A percentile compares a stretch with the other conserved stretches of the same genome.
These are phyloP conservation scores for Forbesichthys papilliferus DNA, from an alignment of 2,113 vertebrate species.

Conservation along the genomic window DNA sequence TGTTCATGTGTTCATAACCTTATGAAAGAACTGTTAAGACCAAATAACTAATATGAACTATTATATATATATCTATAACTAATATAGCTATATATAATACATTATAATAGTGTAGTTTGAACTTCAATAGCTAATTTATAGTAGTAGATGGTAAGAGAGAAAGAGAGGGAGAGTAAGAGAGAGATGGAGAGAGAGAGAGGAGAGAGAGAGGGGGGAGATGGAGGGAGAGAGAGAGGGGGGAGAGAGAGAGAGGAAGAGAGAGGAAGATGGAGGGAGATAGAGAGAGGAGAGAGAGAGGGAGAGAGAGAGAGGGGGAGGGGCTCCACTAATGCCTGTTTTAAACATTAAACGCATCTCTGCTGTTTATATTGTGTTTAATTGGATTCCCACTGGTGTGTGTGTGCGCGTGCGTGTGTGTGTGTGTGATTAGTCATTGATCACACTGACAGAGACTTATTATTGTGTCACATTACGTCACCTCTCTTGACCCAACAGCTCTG, in stretches of 20 bases:
- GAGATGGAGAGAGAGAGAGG: background rate
- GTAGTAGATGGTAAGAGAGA: too few species aligned
- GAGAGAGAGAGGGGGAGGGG: conserved; percentile 18
- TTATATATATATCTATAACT: too few species aligned
- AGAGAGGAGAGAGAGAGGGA: background rate
- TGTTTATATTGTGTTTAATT: conserved; percentile 49
- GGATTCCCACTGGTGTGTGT: conserved; percentile 31
- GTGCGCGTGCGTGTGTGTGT: conserved; percentile 19
- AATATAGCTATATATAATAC: background rate
- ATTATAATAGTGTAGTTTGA: conserved; percentile 33
- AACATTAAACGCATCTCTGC: background rate
- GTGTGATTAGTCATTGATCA: conserved; percentile 60
- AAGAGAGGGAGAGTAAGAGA: conserved; percentile 13
- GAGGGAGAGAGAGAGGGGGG: background rate
- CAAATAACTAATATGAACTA: too few species aligned
- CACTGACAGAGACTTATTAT: conserved; percentile 68
- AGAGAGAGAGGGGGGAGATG: too few species aligned
- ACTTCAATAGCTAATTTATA: background rate
- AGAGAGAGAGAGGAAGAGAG: conserved; percentile 33
- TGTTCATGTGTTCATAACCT: too few species aligned
- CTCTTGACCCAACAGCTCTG: conserved; percentile 41
- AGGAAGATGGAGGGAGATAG: background rate
- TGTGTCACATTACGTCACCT: conserved; percentile 50
- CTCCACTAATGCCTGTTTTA: conserved; percentile 41
- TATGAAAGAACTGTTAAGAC: too few species aligned